A percentile compares a stretch with the other conserved stretches of the same genome.
Conservation (phyloP, 2,888 invertebrate genomes). For the Macrosiphum euphorbiae region DNA sequence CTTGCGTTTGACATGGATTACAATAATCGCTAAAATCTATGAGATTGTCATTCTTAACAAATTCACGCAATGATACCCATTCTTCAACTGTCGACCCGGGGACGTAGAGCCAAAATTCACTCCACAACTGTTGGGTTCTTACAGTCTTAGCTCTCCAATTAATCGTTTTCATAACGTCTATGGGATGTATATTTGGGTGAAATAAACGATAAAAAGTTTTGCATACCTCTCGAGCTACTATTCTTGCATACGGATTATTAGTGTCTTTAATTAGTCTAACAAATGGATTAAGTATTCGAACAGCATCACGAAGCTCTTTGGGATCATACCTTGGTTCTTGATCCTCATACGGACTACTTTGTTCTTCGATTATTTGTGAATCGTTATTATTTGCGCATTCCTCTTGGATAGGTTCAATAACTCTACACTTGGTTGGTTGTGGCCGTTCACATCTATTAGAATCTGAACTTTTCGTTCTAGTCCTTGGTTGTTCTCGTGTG, state of each 20-base stretch:
- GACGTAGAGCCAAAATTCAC: conserved; percentile 27
- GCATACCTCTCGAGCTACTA: conserved; percentile 44
- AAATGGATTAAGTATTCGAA: conserved; percentile 5
- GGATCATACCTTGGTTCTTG: conserved; percentile 50
- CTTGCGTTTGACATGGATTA: background rate
- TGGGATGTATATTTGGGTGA: background rate
- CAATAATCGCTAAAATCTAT: background rate
- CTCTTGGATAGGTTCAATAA: background rate
- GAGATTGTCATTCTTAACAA: background rate
- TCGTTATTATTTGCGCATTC: background rate
- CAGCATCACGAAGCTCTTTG: conserved; percentile 42
- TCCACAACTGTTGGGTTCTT: conserved; percentile 33
- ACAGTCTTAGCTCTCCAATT: background rate
- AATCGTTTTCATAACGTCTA: background rate
- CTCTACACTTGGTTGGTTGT: background rate
- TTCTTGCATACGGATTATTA: conserved; percentile 53
- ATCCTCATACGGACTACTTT: background rate
- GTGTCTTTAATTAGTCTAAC: conserved; percentile 16
- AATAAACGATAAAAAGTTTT: conserved; percentile 32
- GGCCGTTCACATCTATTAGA: background rate
- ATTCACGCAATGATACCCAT: conserved; percentile 15
- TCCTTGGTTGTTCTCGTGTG: background rate
- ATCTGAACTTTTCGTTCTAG: background rate
- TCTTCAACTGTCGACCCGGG: background rate
- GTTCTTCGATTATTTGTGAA: background rate